A percentile compares a stretch with the other conserved stretches of the same genome.
Evolutionary conservation across 2,797 vertebrate species (phyloP).

Genomic region (Crenichthys baileyi): DNA sequence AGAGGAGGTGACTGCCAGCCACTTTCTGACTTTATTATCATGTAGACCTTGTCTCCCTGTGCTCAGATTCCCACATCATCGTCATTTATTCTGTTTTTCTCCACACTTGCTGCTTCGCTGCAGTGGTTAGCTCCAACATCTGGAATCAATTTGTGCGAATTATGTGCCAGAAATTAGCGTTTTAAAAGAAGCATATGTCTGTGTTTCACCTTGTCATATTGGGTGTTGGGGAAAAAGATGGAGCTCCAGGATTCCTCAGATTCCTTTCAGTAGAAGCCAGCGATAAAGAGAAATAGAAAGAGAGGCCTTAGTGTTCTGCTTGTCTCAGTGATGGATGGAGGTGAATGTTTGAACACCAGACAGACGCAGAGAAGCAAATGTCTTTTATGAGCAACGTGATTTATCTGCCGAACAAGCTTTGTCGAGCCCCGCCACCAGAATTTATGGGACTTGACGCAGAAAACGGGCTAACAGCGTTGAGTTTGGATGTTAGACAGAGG

Average conservation of each 20-base stretch:
- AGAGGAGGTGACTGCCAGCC: conserved; percentile 39
- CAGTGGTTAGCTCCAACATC: conserved; percentile 56
- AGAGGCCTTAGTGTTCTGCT: conserved; percentile 59
- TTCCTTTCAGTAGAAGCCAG: conserved; percentile 55
- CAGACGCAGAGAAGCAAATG: conserved; percentile 74
- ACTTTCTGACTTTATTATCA: conserved; percentile 47
- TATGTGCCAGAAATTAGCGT: conserved; percentile 61
- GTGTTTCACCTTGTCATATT: conserved; percentile 50
- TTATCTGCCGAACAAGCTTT: conserved; percentile 73
- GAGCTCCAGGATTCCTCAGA: conserved; percentile 65
- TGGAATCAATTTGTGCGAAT: conserved; percentile 64
- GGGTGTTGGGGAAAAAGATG: conserved; percentile 48
- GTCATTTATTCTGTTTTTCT: conserved; percentile 52
- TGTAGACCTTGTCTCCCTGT: conserved; percentile 48
- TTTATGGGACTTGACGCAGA: conserved; percentile 68
- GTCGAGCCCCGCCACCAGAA: conserved; percentile 58
- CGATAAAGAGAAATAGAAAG: conserved; percentile 66
- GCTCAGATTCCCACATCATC: conserved; percentile 57
- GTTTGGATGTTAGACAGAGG: conserved; percentile 63
- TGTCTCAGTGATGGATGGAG: conserved; percentile 69
- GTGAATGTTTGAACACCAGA: conserved; percentile 75
- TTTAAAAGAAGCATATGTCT: conserved; percentile 57
- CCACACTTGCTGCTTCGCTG: conserved; percentile 48
- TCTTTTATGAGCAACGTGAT: conserved; percentile 75
- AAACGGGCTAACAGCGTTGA: conserved; percentile 53